Conservation (phyloP, 1,140 invertebrate genomes). For the Dufourea novaeangliae region DNA sequence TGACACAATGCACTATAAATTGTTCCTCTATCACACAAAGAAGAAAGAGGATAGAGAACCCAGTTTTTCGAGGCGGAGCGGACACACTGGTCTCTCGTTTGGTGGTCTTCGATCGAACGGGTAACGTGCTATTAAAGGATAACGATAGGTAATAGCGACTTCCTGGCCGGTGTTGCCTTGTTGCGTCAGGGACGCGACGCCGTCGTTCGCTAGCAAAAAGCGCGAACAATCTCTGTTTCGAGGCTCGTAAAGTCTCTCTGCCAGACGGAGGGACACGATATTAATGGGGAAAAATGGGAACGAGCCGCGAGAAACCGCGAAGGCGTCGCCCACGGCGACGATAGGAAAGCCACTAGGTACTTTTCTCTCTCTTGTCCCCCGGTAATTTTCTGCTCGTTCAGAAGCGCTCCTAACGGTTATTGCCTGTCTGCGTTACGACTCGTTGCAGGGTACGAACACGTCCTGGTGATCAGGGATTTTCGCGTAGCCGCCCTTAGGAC, state of each 20-base stretch:
- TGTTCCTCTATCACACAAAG: too few species aligned
- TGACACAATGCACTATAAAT: too few species aligned
- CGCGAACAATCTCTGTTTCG: conserved; percentile 46
- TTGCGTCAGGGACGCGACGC: background rate
- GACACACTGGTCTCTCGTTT: conserved; percentile 37
- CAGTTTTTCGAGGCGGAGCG: conserved; percentile 8
- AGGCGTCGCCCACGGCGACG: conserved; percentile 54
- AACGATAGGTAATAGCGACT: conserved; percentile 53
- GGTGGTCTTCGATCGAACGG: conserved; percentile 49
- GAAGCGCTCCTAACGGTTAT: conserved; percentile 55
- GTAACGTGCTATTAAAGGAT: conserved; percentile 44
- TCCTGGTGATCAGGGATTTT: background rate
- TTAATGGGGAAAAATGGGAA: conserved; percentile 61
- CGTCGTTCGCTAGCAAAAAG: conserved; percentile 56
- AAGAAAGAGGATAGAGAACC: too few species aligned
- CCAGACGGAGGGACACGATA: conserved; percentile 35
- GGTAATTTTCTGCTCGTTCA: conserved; percentile 51
- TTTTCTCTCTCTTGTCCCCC: too few species aligned
- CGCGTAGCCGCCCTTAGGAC: background rate
- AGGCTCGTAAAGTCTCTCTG: conserved; percentile 48
- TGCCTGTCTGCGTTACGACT: conserved; percentile 32
- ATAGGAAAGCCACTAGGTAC: conserved; percentile 57
- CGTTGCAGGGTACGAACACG: conserved; percentile 8
- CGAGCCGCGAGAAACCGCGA: conserved; percentile 60
- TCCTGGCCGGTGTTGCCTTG: conserved; percentile 34